Base-by-base conservation (phyloP, 2,113 vertebrate genomes). In the Leptocoma aspasia region DNA sequence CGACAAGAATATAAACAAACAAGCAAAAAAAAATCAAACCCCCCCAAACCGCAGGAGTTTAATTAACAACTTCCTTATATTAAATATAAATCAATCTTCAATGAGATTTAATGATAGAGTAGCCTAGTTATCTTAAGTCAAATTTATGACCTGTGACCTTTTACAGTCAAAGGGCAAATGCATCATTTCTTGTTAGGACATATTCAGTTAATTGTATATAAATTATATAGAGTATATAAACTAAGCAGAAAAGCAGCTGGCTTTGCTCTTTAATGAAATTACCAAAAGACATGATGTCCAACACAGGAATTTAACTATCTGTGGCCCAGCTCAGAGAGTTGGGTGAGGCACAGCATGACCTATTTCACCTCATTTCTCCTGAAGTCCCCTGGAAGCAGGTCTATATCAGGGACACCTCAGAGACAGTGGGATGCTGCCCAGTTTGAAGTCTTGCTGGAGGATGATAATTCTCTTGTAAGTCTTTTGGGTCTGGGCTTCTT, bases 331-430 rank as follows among this genome's bases (percentile, higher is more conserved):
- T 22, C 30, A 42, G 9, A 16, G 39, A 77, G 31, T 10, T 37
- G 41, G 20, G 56, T 41, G 27, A 76, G 33, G 13, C 37, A 56
- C 8, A 60, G 22, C 4, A 41, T 41, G 11, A 31, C 5, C 17
- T 80, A 14, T 35, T 56, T 68, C 0, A 72, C 39, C 31, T 33
- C 4, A 11, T 61, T 86, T 89, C 18, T 86, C 28, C 33, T 49
- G 21, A 77, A 78, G 4, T 31, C 24, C 5, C 30, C 30, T 7
- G 6, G 31, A 85, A 64, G 27, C 22, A 47, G 33, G 2, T n/a
- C 14, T 71, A 0, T 31, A 8, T 17, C 3, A 15, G 35, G 5
- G 17, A 64, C 21, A n/a, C 1, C 37, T 37, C 1, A 1, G 14
- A 59, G 24, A 63, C 14, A n/a, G 13, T 23, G 27, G 8, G 17